Evolutionary conservation across 2,113 vertebrate species (phyloP), one percentile per base, ranked within the genome.

Genomic region (Esox niger): DNA sequence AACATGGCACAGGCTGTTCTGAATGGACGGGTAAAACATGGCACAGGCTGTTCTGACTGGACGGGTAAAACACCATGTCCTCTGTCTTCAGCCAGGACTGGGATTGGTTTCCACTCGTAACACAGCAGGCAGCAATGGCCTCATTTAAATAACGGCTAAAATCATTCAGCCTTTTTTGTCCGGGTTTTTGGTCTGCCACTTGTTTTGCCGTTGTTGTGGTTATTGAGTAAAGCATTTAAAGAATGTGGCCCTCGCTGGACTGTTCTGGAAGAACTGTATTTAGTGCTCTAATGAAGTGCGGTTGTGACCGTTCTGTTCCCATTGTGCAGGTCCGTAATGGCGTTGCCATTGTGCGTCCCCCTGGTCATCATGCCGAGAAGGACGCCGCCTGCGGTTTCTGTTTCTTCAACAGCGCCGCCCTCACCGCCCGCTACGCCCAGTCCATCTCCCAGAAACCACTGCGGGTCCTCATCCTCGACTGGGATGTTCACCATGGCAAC

Each of bases 401-500:
- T 76, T 89, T 97, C 85, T 97, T 97, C 85, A 96, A 97, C 82
- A 93, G 92, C 0, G 93, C 91, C 0, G 92, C 95, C 0, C 87
- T 97, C 20, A 79, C 93, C 0, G 95, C 95, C 25, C 93, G 92
- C 23, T 89, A 94, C 1, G 95, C 95, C 1, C 94, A 97, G 77
- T 80, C 82, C 33, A 72, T 91, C 33, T 87, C 87, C 66, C 76
- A 80, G 0, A 76, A 69, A 30, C 75, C 88, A 7, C 73, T 87
- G 68, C 91, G 94, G 25, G 90, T 96, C 57, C 89, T 96, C 62
- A 95, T 97, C 23, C 78, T 96, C 32, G 95, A 97, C 82, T 96
- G 95, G 95, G 95, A 97, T 1, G 82, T 97, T 62, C 95, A 97
- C 83, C 95, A 97, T 0, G 95, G 95, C 73, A 97, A 97, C n/a